Percentiles rank a stretch among this genome's conserved stretches.
phyloP scores from a whole-genome alignment of 2,888 invertebrate species.

The Myopa tessellatipennis region DNA sequence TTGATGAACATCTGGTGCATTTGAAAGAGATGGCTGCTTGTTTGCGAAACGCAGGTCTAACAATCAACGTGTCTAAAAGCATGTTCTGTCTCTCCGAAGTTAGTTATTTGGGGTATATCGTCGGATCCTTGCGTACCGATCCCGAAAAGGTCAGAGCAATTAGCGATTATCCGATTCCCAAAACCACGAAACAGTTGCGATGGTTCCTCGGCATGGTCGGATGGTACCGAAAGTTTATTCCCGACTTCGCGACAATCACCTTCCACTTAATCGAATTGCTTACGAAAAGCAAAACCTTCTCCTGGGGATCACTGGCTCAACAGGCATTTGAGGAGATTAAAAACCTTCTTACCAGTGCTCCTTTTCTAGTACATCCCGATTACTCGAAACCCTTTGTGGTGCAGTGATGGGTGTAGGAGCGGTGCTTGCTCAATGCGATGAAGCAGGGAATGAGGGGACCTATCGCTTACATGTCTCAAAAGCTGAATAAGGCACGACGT shows the following conservation, averaged over 20 bases:
- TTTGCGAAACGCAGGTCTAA: background rate
- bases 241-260: no score
- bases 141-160: no score
- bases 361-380: conserved; percentile 23
- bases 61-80: background rate
- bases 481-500: conserved; percentile 41
- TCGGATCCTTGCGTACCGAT: background rate
- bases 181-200: no score
- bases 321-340: conserved; percentile 35
- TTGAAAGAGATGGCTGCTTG: background rate
- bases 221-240: no score
- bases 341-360: conserved; percentile 21
- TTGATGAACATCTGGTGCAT: background rate
- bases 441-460: conserved; percentile 29
- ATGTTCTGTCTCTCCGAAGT: conserved; percentile 2
- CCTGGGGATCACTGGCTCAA: conserved; percentile 9
- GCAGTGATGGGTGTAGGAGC: conserved; percentile 41
- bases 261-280: no score
- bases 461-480: conserved; percentile 42
- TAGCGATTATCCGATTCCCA: no score
- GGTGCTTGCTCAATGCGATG: conserved; percentile 26
- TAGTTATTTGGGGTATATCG: background rate
- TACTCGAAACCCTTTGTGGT: conserved; percentile 39
- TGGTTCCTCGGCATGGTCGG: no score
- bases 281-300: background rate